phyloP scores from a whole-genome alignment of 2,113 vertebrate genomes.

The Sardina pilchardus region DNA sequence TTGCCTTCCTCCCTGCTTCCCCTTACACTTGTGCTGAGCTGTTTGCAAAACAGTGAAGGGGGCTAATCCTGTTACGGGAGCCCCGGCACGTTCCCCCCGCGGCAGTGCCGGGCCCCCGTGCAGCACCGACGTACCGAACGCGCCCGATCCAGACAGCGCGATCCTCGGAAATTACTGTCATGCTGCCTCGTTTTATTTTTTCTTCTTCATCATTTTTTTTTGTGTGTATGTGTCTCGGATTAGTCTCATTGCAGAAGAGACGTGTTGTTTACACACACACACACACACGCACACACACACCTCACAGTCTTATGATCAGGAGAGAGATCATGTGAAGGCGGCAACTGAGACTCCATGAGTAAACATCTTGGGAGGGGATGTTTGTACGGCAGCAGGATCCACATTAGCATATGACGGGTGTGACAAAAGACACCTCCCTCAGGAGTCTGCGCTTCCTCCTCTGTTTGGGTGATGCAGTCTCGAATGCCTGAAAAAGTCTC shows the following conservation, averaged over 20 bases:
- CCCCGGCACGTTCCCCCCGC: not conserved
- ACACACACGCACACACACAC: not conserved
- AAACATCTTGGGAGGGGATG: not conserved
- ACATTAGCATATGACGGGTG: slow-evolving; percentile 14
- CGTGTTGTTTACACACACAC: slow-evolving; percentile 3
- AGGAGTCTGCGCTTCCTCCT: not conserved
- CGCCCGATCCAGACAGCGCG: not conserved
- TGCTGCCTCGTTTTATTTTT: not conserved
- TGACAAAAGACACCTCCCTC: slow-evolving; percentile 11
- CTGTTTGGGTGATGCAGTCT: not conserved
- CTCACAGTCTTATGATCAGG: not conserved
- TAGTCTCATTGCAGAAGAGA: not conserved
- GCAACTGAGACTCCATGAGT: slow-evolving; percentile 10
- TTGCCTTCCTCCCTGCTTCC: not conserved
- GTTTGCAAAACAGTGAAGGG: not conserved
- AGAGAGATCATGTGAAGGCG: slow-evolving; percentile 22
- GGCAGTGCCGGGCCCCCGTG: not conserved
- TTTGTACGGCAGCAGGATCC: not conserved
- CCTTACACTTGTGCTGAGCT: slow-evolving; percentile 12
- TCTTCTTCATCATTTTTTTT: not conserved
- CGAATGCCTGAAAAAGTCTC: not conserved
- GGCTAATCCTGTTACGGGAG: not conserved
- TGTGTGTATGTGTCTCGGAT: not conserved
- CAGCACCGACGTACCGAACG: not conserved
- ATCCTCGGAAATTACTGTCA: not conserved